phyloP scores from a whole-genome alignment of 2,797 vertebrate species.

The Rallus crepitans region DNA sequence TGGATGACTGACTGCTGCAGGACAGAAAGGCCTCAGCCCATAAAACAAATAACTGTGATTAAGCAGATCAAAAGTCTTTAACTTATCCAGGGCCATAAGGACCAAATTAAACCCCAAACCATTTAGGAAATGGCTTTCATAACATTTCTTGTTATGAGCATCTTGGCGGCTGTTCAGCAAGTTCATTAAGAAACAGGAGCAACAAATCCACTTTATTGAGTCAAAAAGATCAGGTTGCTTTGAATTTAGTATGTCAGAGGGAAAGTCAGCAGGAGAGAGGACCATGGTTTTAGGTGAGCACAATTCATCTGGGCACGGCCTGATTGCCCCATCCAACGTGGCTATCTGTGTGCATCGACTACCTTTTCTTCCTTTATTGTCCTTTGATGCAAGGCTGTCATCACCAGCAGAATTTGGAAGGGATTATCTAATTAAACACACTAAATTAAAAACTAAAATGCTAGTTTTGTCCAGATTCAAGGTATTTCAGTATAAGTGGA shows the following conservation, averaged over 20 bases:
- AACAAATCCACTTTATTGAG: neutral
- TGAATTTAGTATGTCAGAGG: neutral
- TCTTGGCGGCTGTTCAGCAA: slow-evolving; percentile 21
- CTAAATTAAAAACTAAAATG: neutral
- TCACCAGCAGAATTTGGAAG: neutral
- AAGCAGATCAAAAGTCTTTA: slow-evolving; percentile 52
- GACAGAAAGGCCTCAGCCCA: slow-evolving; percentile 18
- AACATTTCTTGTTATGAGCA: slow-evolving; percentile 16
- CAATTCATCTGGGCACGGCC: neutral
- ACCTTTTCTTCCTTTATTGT: neutral
- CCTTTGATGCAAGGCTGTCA: neutral
- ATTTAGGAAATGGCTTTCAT: slow-evolving; percentile 48
- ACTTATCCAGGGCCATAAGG: slow-evolving; percentile 31
- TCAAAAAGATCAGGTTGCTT: neutral
- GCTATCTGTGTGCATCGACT: neutral
- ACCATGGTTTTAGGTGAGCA: neutral
- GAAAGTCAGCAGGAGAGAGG: neutral
- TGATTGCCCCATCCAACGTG: rapidly evolving
- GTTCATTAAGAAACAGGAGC: slow-evolving; percentile 34
- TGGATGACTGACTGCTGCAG: neutral
- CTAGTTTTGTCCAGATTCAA: neutral
- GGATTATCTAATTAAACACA: neutral
- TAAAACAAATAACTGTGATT: slow-evolving; percentile 57
- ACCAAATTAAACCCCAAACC: slow-evolving; percentile 34
- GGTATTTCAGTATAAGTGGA: neutral